These are phyloP conservation scores for Lepidochitona cinerea DNA, from an alignment of 2,888 invertebrate species.

Conservation along the genomic window DNA sequence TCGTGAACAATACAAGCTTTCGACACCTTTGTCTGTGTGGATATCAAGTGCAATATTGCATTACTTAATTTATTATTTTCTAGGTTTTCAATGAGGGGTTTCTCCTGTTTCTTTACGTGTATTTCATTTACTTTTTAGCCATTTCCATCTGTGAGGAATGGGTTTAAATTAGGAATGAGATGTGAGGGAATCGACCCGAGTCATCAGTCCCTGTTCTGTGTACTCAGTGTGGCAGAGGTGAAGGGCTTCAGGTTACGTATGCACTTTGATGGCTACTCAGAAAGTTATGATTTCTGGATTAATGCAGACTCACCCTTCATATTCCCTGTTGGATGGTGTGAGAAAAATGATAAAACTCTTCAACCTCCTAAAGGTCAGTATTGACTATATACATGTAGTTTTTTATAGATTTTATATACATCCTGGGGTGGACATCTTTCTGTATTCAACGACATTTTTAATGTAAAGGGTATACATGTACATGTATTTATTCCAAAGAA, in stretches of 20 bases:
- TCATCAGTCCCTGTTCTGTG: constrained; percentile 90
- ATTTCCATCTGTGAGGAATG: constrained; percentile 83
- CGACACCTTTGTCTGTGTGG: too few species aligned
- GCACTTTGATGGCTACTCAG: constrained; percentile 92
- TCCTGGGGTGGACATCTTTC: too few species aligned
- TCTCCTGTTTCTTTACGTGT: too few species aligned
- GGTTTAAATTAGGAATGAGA: constrained; percentile 83
- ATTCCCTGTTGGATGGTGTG: constrained; percentile 95
- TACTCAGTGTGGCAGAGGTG: constrained; percentile 83
- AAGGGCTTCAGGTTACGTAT: constrained; percentile 87
- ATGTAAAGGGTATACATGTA: too few species aligned
- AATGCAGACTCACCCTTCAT: constrained; percentile 93
- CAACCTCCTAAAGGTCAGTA: constrained; percentile 82
- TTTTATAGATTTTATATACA: too few species aligned
- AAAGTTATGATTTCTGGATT: constrained; percentile 92
- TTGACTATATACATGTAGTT: too few species aligned
- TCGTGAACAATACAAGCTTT: too few species aligned
- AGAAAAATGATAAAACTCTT: constrained; percentile 83
- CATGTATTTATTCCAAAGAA: too few species aligned
- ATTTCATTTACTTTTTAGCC: constrained; percentile 71
- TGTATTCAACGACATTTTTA: too few species aligned
- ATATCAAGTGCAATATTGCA: too few species aligned
- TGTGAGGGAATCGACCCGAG: constrained; percentile 94
- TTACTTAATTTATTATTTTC: too few species aligned
- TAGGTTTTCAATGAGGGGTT: too few species aligned